Conservation (phyloP, 1,140 invertebrate species). For the Drosophila subobscura region DNA sequence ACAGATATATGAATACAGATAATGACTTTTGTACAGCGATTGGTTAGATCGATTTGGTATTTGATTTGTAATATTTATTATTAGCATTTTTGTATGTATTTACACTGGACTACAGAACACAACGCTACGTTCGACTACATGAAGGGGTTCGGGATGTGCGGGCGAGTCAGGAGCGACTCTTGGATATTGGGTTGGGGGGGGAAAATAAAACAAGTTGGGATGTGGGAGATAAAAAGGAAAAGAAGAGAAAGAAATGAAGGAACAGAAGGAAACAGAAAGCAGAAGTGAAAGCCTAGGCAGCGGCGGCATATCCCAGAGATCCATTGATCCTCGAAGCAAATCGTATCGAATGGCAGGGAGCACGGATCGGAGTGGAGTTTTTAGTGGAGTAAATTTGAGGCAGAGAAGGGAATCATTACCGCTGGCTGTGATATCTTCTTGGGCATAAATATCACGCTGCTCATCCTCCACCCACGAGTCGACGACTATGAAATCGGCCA, state of each 20-base stretch:
- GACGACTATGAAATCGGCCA: slow-evolving; percentile 93
- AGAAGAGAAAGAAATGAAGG: slow-evolving; percentile 31
- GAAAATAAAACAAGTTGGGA: slow-evolving; percentile 44
- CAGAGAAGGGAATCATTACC: slow-evolving; percentile 50
- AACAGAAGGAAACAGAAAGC: slow-evolving; percentile 33
- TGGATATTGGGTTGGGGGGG: slow-evolving; percentile 82
- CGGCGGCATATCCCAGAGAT: slow-evolving; percentile 47
- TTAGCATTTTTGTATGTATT: slow-evolving; percentile 83
- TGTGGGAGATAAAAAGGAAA: slow-evolving; percentile 32
- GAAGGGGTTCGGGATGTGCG: slow-evolving; percentile 72
- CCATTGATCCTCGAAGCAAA: slow-evolving; percentile 30
- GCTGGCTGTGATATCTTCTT: slow-evolving; percentile 84
- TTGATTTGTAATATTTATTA: slow-evolving; percentile 61
- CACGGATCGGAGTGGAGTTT: slow-evolving; percentile 30
- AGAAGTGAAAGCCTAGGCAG: slow-evolving; percentile 54
- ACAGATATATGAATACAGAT: slow-evolving; percentile 6
- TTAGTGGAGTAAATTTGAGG: slow-evolving; percentile 22
- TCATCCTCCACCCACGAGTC: slow-evolving; percentile 93
- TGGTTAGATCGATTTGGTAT: slow-evolving; percentile 12
- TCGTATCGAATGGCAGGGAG: slow-evolving; percentile 40
- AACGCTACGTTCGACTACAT: slow-evolving; percentile 82
- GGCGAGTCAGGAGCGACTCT: slow-evolving; percentile 86
- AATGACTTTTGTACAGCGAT: too few species aligned
- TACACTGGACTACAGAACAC: slow-evolving; percentile 77
- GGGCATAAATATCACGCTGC: slow-evolving; percentile 87